Evolutionary conservation across 2,888 invertebrate genomes (phyloP).

Genomic region (Julus scandinavius): DNA sequence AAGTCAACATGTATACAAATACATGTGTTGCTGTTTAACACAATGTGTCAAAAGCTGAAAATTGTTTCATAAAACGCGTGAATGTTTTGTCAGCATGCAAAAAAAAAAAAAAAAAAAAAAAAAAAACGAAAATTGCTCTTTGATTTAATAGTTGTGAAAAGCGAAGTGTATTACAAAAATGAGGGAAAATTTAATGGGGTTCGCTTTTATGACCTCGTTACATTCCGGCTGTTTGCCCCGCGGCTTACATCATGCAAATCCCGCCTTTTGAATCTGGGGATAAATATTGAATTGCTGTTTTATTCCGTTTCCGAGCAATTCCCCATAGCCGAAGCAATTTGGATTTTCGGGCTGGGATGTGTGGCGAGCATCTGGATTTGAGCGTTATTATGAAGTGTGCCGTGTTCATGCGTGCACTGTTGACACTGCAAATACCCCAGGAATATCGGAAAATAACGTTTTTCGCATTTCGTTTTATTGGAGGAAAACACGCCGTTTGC

Average conservation of each 20-base stretch:
- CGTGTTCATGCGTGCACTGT: neutral
- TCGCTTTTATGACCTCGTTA: conserved; percentile 14
- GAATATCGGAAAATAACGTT: neutral
- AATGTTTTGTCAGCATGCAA: neutral
- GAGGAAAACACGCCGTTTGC: neutral
- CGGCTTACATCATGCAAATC: conserved; percentile 7
- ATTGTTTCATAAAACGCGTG: neutral
- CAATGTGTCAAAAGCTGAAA: neutral
- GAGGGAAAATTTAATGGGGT: conserved; percentile 13
- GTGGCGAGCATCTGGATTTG: neutral
- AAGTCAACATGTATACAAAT: too few species aligned
- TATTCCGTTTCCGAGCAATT: neutral
- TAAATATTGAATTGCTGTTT: conserved; percentile 14
- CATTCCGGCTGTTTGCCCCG: neutral
- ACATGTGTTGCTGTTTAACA: too few species aligned
- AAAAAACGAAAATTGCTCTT: neutral
- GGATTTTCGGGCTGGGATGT: neutral
- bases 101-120: too few species aligned
- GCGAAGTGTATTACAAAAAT: neutral
- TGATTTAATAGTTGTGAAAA: conserved; percentile 13
- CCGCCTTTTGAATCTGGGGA: conserved; percentile 5
- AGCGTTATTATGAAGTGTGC: neutral
- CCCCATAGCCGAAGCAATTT: neutral
- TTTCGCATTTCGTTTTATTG: neutral
- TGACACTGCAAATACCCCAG: neutral